These are phyloP conservation scores for Leptopilina clavipes DNA, from an alignment of 1,140 invertebrate species.

Conservation along the genomic window DNA sequence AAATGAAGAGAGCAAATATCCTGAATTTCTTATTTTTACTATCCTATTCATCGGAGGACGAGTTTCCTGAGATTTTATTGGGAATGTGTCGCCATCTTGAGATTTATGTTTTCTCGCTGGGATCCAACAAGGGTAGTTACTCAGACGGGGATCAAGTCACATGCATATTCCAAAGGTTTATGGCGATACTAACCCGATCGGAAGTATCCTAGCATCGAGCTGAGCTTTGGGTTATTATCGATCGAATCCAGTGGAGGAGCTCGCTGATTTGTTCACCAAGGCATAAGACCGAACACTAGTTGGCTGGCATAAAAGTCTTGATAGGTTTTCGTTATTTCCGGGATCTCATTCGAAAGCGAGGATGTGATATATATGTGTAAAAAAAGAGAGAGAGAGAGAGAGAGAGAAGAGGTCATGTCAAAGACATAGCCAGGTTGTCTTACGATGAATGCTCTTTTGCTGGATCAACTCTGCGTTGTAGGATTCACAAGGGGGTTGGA, in stretches of 20 bases:
- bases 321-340: constrained; percentile 60
- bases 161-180: constrained; percentile 56
- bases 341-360: constrained; percentile 47
- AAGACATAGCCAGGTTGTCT: constrained; percentile 46
- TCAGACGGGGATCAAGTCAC: constrained; percentile 39
- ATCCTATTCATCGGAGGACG: background rate
- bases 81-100: constrained; percentile 24
- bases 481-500: constrained; percentile 44
- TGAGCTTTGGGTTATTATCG: constrained; percentile 43
- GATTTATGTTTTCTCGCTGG: constrained; percentile 45
- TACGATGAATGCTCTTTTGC: constrained; percentile 41
- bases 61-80: background rate
- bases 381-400: background rate
- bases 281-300: constrained; percentile 41
- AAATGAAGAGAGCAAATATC: background rate
- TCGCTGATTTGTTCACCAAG: constrained; percentile 47
- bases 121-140: constrained; percentile 36
- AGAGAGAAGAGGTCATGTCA: constrained; percentile 41
- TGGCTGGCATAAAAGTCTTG: constrained; percentile 52
- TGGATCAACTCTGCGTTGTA: constrained; percentile 40
- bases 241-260: constrained; percentile 38
- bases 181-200: constrained; percentile 58
- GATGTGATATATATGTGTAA: constrained; percentile 38
- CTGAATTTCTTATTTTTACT: background rate
- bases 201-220: constrained; percentile 54